Evolutionary conservation across 2,888 invertebrate species (phyloP), one percentile per base, ranked within the genome.

Genomic region (Cacoxenus indagator): DNA sequence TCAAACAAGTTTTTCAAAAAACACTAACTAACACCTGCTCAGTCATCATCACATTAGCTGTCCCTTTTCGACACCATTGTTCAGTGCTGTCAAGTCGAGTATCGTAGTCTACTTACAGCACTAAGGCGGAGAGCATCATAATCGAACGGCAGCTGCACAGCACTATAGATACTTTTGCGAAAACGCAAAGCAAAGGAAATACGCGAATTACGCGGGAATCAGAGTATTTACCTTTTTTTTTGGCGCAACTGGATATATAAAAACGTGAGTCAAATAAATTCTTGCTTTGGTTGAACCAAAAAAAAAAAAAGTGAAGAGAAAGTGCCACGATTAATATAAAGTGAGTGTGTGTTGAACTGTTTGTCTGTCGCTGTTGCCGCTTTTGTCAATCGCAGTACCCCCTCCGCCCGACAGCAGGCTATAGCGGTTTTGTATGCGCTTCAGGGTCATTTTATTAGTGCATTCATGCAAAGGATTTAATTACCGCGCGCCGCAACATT

Each of bases 151-250:
- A 31, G 9, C 9, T 31, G 31, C 9, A 9, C 31, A 31, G 31
- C 31, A 31, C 31, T 31, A 9, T 9, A 31, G 31, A 31, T 8
- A 31, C 5, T 9, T 61, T 61, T 61, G 61, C 61, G 61, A 61
- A 61, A 61, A 29, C 9, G 57, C 61, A 61, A n/a, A n/a, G n/a
- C n/a, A n/a, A n/a, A n/a, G n/a, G 24, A 61, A 61, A 61, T 57
- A 59, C 31, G 59, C 59, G 24, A 59, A 59, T 31, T 59, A 62
- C 43, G 61, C 61, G 61, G 61, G 61, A 62, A 62, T 62, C 43
- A n/a, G 9, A 45, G 22, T 24, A 62, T 62, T 62, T 24, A 43
- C 61, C n/a, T n/a, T n/a, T n/a, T n/a, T n/a, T 37, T 27, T 55
- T 55, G 55, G 45, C 61, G 61, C 43, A 27, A 62, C 22, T 43